Base-by-base conservation (phyloP, 2,113 vertebrate species). In the Lonchura striata region DNA sequence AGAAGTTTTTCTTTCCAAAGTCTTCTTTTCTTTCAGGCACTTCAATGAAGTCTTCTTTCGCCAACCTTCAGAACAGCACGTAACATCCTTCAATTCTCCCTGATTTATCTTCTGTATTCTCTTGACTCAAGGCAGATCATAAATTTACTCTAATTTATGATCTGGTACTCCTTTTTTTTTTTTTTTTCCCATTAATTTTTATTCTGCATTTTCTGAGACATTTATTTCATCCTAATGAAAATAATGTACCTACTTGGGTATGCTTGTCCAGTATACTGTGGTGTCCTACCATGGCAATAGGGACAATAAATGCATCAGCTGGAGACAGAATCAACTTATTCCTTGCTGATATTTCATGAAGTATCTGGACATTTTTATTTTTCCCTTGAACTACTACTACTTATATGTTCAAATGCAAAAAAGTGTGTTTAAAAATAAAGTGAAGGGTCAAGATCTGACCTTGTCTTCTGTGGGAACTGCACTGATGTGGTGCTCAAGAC, bases 401-500 rank as follows among this genome's bases (percentile, higher is more conserved):
- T 90, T 74, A 25, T n/a, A 78, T 93, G 35, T 77, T 54, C 44
- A 94, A 94, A 94, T 88, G 60, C 25, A 83, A 91, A 90, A 91
- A 84, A 80, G 4, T 37, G 23, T 88, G 68, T 96, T 92, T 88
- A 94, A 96, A 96, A 95, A 96, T 96, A 97, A 88, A 95, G 37
- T 7, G 39, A 81, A 84, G n/a, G 96, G 90, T 97, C 93, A 93
- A 70, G 86, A 44, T 68, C 64, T 94, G 96, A 95, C 95, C 94
- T 92, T 74, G 56, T 86, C 47, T 92, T 91, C 96, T 95, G 95
- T 97, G 96, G 93, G 95, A 97, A 97, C 88, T 78, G 53, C 46
- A 64, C 25, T 84, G 57, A 70, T 61, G 54, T 71, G 52, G 11
- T 86, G 30, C 46, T 88, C 72, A 75, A 90, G 82, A 82, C 7